A percentile compares a stretch with the other conserved stretches of the same genome.
Evolutionary conservation across 1,140 invertebrate species (phyloP).

Genomic region (Zaprionus ornatus): DNA sequence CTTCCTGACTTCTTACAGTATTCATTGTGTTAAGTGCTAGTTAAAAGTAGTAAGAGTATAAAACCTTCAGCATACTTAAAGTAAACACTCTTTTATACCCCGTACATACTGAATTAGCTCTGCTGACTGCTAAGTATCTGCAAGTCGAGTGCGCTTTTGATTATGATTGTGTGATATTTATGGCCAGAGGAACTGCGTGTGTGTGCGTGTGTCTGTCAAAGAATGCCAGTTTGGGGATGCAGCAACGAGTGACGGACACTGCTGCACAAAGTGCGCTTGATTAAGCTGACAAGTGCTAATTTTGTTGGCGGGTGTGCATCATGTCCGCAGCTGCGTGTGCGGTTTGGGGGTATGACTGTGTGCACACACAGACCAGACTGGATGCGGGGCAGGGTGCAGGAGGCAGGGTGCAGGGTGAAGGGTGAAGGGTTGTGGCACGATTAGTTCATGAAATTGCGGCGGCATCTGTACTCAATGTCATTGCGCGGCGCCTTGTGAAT

Average conservation of each 20-base stretch:
- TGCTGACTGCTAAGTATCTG: background rate
- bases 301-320: slow-evolving; percentile 74
- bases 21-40: no score
- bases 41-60: no score
- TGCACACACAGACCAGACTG: background rate
- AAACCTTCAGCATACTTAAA: no score
- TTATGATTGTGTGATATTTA: slow-evolving; percentile 58
- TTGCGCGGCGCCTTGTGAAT: background rate
- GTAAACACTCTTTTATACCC: no score
- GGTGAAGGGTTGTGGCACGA: background rate
- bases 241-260: slow-evolving; percentile 78
- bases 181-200: slow-evolving; percentile 12
- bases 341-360: slow-evolving; percentile 6
- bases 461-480: slow-evolving; percentile 49
- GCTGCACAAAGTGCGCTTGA: slow-evolving; percentile 83
- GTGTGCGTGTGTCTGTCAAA: slow-evolving; percentile 44
- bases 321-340: slow-evolving; percentile 46
- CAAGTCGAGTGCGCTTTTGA: background rate
- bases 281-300: slow-evolving; percentile 84
- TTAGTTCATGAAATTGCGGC: slow-evolving; percentile 60
- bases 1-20: no score
- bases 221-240: background rate
- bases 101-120: no score
- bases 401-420: background rate
- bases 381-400: background rate